Conservation (phyloP, 53 echinoderm and acorn worm species). For the Mesocentrotus franciscanus region DNA sequence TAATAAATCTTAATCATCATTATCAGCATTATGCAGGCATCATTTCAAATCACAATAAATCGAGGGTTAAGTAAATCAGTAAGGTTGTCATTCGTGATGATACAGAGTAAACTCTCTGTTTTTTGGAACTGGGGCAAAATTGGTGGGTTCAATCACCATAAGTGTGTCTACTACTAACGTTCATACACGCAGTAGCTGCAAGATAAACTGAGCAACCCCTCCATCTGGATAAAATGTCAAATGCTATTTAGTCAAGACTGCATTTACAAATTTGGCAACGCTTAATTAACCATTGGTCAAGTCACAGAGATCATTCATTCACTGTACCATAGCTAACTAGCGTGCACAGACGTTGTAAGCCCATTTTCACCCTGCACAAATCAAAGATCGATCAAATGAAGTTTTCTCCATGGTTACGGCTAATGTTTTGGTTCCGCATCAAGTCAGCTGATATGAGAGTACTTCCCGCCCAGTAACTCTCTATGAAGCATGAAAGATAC, state of each 20-base stretch:
- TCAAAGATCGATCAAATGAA: conserved; percentile 49
- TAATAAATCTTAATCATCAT: too few relatives aligned
- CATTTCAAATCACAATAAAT: too few relatives aligned
- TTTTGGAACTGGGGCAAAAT: too few relatives aligned
- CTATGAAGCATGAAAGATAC: neutral
- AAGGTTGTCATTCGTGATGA: too few relatives aligned
- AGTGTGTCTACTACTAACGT: neutral
- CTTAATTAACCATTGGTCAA: conserved; percentile 3
- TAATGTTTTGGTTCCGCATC: conserved; percentile 46
- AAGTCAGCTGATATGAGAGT: conserved; percentile 20
- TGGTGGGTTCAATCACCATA: neutral
- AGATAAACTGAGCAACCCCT: neutral
- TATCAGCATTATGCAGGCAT: too few relatives aligned
- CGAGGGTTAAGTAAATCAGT: too few relatives aligned
- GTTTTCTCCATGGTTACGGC: conserved; percentile 6
- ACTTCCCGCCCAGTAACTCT: neutral
- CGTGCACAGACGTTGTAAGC: neutral
- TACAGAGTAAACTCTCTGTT: too few relatives aligned
- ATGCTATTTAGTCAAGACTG: neutral
- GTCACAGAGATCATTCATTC: neutral
- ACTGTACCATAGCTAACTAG: neutral
- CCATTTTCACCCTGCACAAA: conserved; percentile 6
- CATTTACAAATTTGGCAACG: neutral
- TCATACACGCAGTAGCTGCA: neutral
- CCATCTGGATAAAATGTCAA: neutral